Conservation (phyloP, 2,888 invertebrate genomes). For the Drosophila meridionalis region DNA sequence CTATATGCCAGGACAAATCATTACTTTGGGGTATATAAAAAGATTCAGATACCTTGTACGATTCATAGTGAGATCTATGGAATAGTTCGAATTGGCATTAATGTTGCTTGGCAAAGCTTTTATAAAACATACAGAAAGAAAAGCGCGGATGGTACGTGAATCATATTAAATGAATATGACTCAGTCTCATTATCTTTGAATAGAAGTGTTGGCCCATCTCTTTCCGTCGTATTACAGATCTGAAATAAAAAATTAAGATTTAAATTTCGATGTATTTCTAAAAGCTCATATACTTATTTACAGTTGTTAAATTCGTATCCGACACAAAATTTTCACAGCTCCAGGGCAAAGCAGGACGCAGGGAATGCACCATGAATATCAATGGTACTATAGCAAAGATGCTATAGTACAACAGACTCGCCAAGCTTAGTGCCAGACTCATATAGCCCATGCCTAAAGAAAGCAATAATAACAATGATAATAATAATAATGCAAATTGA, state of each 20-base stretch:
- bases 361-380: conserved; percentile 90
- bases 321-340: conserved; percentile 87
- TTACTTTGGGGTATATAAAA: background rate
- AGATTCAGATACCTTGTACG: accelerated
- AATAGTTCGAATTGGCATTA: background rate
- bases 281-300: conserved; percentile 12
- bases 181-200: background rate
- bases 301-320: conserved; percentile 50
- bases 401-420: conserved; percentile 92
- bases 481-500: too few species aligned
- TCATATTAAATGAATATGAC: background rate
- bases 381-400: conserved; percentile 93
- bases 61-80: conserved; percentile 32
- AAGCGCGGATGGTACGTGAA: conserved; percentile 72
- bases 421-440: conserved; percentile 90
- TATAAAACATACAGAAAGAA: conserved; percentile 64
- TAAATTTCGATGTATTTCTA: too few species aligned
- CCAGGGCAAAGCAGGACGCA: conserved; percentile 91
- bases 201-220: background rate
- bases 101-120: background rate
- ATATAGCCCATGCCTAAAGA: conserved; percentile 93
- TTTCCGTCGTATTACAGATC: conserved; percentile 48
- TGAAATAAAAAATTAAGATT: background rate
- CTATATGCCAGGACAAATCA: conserved; percentile 74
- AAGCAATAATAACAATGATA: background rate